phyloP scores from a whole-genome alignment of 2,888 invertebrate species.

The Anodontia alba region DNA sequence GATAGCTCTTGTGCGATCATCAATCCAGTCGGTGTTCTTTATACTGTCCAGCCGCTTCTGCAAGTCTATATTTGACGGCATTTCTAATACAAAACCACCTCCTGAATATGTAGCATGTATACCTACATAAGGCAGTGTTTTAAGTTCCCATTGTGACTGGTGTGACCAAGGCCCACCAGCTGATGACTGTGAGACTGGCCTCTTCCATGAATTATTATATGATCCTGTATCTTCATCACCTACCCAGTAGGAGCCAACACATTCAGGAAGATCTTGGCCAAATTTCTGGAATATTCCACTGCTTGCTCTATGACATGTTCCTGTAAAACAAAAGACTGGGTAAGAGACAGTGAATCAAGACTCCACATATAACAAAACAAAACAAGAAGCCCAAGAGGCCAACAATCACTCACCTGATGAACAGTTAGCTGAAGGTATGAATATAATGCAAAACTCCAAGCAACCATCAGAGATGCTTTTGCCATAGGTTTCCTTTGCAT shows the following conservation, averaged over 20 bases:
- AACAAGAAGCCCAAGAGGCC: too few species aligned
- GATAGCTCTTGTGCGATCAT: slow-evolving; percentile 66
- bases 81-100: slow-evolving; percentile 69
- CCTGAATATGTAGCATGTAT: slow-evolving; percentile 73
- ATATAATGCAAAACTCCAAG: too few species aligned
- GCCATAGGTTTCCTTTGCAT: too few species aligned
- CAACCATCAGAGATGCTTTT: too few species aligned
- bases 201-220: slow-evolving; percentile 64
- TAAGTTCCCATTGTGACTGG: slow-evolving; percentile 63
- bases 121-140: slow-evolving; percentile 65
- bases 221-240: slow-evolving; percentile 58
- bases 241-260: slow-evolving; percentile 59
- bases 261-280: slow-evolving; percentile 37
- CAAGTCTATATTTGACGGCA: slow-evolving; percentile 36
- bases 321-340: slow-evolving; percentile 39
- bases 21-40: slow-evolving; percentile 67
- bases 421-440: too few species aligned
- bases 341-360: too few species aligned
- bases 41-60: slow-evolving; percentile 33
- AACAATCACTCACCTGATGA: too few species aligned
- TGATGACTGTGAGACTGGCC: slow-evolving; percentile 13
- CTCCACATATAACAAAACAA: too few species aligned
- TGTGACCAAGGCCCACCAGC: slow-evolving; percentile 57
- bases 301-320: slow-evolving; percentile 30
- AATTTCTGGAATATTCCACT: slow-evolving; percentile 31